Conservation (phyloP, 2,113 vertebrate genomes). For the Sorex araneus region DNA sequence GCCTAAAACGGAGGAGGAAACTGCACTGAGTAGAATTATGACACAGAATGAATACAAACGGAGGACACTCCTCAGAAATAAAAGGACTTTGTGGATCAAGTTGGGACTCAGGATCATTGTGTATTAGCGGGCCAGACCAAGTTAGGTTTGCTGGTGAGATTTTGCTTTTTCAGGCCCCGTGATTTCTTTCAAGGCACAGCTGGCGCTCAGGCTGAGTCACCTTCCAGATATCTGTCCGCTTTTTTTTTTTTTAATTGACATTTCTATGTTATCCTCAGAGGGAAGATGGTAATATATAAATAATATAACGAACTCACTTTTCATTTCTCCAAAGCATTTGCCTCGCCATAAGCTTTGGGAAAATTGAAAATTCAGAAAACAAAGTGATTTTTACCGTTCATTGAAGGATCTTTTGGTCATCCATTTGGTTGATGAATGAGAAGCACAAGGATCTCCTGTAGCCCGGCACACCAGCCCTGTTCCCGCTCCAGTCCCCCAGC, state of each 20-base stretch:
- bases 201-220: slow-evolving; percentile 77
- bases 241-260: slow-evolving; percentile 83
- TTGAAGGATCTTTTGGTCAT: slow-evolving; percentile 10
- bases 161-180: slow-evolving; percentile 71
- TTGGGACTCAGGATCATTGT: slow-evolving; percentile 76
- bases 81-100: slow-evolving; percentile 62
- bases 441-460: slow-evolving; percentile 7
- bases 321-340: slow-evolving; percentile 74
- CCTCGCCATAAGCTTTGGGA: slow-evolving; percentile 52
- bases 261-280: slow-evolving; percentile 83
- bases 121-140: slow-evolving; percentile 80
- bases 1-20: slow-evolving; percentile 73
- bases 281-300: slow-evolving; percentile 82
- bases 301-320: slow-evolving; percentile 77
- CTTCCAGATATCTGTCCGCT: slow-evolving; percentile 77
- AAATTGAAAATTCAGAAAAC: slow-evolving; percentile 61
- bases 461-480: no score
- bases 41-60: slow-evolving; percentile 79
- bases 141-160: slow-evolving; percentile 80
- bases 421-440: neutral
- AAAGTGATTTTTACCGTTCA: slow-evolving; percentile 6
- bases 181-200: slow-evolving; percentile 73
- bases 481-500: neutral
- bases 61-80: slow-evolving; percentile 84
- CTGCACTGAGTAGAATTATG: slow-evolving; percentile 93